phyloP scores from a whole-genome alignment of 1,140 invertebrate genomes.

The Drosophila chauvacae region DNA sequence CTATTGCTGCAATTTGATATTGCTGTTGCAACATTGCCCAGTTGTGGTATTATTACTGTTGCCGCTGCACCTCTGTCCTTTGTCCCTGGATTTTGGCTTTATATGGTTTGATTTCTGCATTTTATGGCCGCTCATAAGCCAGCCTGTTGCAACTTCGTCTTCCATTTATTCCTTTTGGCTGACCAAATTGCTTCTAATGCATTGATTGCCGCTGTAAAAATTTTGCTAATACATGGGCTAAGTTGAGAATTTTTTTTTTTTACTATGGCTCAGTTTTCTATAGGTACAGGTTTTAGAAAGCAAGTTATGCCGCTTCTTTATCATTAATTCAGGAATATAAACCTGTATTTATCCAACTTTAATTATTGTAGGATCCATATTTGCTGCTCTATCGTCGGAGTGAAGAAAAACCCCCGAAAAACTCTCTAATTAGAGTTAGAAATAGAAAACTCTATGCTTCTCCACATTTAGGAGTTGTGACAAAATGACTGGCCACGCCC shows the following conservation, averaged over 20 bases:
- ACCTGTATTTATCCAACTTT: neutral
- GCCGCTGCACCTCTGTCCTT: neutral
- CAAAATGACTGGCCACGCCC: conserved; percentile 5
- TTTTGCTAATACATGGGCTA: neutral
- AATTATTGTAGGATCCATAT: neutral
- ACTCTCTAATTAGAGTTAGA: neutral
- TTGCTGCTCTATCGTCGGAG: no score
- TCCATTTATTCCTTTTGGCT: neutral
- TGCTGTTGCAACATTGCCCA: conserved; percentile 1
- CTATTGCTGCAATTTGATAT: conserved; percentile 8
- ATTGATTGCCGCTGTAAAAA: conserved; percentile 27
- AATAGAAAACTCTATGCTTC: neutral
- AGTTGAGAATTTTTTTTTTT: conserved; percentile 4
- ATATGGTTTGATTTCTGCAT: neutral
- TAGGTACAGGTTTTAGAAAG: neutral
- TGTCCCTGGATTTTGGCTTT: conserved; percentile 10
- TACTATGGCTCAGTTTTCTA: neutral
- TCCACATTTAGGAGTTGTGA: conserved; percentile 2
- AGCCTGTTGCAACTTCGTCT: neutral
- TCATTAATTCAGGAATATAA: neutral
- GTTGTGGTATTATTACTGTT: neutral
- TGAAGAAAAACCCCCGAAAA: no score
- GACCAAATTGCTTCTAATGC: conserved; percentile 27
- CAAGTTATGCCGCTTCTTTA: neutral
- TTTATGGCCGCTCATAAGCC: conserved; percentile 28